Percentiles rank a stretch among this genome's conserved stretches.
Evolutionary conservation across 2,888 invertebrate genomes (phyloP).

Genomic region (Steromphala cineraria): DNA sequence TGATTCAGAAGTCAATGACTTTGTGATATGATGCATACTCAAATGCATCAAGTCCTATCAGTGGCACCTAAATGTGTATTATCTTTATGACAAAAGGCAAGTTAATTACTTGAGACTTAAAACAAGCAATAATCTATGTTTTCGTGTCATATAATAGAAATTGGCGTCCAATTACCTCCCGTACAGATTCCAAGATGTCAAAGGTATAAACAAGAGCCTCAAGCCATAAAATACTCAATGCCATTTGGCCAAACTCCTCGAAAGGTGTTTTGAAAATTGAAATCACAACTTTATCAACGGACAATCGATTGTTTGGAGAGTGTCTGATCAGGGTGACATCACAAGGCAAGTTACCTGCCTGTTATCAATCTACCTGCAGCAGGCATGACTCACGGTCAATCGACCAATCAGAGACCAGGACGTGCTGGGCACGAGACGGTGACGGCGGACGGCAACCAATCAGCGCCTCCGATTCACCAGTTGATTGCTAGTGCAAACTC

Average conservation of each 20-base stretch:
- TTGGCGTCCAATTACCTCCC: too few relatives aligned
- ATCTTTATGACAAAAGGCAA: too few relatives aligned
- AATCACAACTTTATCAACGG: constrained; percentile 6
- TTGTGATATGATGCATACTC: too few relatives aligned
- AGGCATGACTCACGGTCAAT: background rate
- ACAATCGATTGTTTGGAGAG: background rate
- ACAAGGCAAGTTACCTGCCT: background rate
- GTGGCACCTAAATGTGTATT: too few relatives aligned
- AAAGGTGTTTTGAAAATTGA: constrained; percentile 2
- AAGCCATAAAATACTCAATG: too few relatives aligned
- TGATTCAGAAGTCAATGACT: too few relatives aligned
- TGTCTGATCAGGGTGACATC: background rate
- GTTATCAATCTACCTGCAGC: background rate
- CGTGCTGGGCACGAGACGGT: constrained; percentile 14
- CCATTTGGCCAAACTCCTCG: background rate
- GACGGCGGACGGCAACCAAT: constrained; percentile 34
- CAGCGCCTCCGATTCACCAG: constrained; percentile 29
- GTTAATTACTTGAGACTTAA: too few relatives aligned
- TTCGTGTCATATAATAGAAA: too few relatives aligned
- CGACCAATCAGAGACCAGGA: background rate
- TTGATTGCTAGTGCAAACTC: constrained; percentile 14
- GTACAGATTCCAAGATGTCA: too few relatives aligned
- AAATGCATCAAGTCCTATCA: too few relatives aligned
- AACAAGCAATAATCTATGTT: too few relatives aligned
- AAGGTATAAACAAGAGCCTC: too few relatives aligned